Percentiles rank a stretch among this genome's conserved stretches.
Evolutionary conservation across 2,888 invertebrate species (phyloP).

Genomic region (Acronicta aceris): DNA sequence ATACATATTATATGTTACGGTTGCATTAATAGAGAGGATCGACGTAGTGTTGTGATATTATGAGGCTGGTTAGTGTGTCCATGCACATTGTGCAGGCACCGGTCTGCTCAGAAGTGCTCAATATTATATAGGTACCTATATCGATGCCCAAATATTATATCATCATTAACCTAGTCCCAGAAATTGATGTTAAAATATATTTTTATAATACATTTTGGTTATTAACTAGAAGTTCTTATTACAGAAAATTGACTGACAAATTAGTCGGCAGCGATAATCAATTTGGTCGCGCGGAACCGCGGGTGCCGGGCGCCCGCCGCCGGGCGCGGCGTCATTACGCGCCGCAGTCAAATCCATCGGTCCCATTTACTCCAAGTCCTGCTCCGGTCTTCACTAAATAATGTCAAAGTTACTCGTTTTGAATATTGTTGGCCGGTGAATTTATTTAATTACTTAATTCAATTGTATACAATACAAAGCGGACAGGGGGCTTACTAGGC

Average conservation of each 20-base stretch:
- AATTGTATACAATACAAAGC: conserved; percentile 48
- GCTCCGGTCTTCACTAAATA: conserved; percentile 28
- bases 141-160: no score
- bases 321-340: background rate
- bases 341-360: conserved; percentile 23
- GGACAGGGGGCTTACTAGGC: conserved; percentile 20
- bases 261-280: background rate
- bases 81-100: background rate
- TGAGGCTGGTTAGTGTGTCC: no score
- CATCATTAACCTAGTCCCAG: no score
- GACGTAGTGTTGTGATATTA: no score
- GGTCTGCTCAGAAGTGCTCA: background rate
- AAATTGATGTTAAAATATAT: no score
- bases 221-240: background rate
- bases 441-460: conserved; percentile 50
- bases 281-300: background rate
- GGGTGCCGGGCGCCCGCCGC: background rate
- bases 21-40: no score
- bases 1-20: no score
- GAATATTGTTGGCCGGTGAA: conserved; percentile 42
- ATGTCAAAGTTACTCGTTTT: conserved; percentile 34
- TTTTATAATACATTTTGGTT: background rate
- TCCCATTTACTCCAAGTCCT: conserved; percentile 26
- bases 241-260: background rate
- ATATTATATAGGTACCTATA: no score